A percentile compares a stretch with the other conserved stretches of the same genome.
phyloP scores from a whole-genome alignment of 2,888 invertebrate species.

The Plemyria rubiginata region DNA sequence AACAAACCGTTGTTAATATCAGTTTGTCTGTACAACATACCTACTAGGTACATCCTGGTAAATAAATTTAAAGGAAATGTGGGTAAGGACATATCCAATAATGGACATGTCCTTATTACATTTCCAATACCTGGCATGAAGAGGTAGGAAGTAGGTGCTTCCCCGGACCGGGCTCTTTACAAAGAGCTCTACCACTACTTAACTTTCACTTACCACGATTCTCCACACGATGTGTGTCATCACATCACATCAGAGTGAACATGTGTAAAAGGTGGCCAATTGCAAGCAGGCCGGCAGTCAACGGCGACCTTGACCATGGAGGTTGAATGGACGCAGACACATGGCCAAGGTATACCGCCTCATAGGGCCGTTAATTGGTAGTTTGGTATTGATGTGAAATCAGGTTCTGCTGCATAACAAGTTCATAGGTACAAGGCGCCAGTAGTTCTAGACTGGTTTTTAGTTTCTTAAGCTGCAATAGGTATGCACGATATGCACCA shows the following conservation, averaged over 20 bases:
- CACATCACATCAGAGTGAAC: background rate
- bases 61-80: too few species aligned
- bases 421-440: constrained; percentile 3
- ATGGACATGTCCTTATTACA: too few species aligned
- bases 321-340: constrained; percentile 18
- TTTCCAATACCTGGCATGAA: too few species aligned
- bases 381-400: background rate
- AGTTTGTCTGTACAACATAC: background rate
- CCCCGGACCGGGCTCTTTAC: too few species aligned
- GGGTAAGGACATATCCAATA: background rate
- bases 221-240: background rate
- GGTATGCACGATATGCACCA: background rate
- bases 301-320: constrained; percentile 18
- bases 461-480: background rate
- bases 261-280: constrained; percentile 5
- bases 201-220: too few species aligned
- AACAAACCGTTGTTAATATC: background rate
- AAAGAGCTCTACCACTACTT: too few species aligned
- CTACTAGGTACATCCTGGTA: too few species aligned
- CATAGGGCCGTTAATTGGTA: constrained; percentile 2
- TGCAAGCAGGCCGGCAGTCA: constrained; percentile 1
- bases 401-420: constrained; percentile 9
- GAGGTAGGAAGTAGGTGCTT: too few species aligned
- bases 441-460: constrained; percentile 6
- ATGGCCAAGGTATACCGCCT: constrained; percentile 22